A percentile compares a stretch with the other conserved stretches of the same genome.
Conservation (phyloP, 2,797 vertebrate species). For the Huso huso region DNA sequence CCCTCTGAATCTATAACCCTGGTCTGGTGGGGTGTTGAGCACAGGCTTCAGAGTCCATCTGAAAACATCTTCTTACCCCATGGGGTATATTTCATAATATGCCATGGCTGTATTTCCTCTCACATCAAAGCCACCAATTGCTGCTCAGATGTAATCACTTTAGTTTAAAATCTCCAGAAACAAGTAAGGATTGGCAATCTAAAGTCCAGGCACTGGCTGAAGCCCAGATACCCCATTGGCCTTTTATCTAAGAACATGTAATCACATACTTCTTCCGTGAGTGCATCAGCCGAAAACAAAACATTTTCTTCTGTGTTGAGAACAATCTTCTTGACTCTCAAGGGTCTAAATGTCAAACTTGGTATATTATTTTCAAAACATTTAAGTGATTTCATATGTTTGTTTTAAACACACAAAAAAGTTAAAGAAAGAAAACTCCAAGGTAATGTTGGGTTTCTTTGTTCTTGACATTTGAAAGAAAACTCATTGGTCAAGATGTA, state of each 20-base stretch:
- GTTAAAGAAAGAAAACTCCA: too few species aligned
- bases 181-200: conserved; percentile 22
- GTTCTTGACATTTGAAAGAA: too few species aligned
- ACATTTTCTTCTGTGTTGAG: conserved; percentile 22
- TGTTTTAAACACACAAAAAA: conserved; percentile 1
- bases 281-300: conserved; percentile 25
- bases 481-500: too few species aligned
- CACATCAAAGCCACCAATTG: background rate
- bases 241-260: conserved; percentile 32
- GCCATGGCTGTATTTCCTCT: background rate
- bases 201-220: conserved; percentile 19
- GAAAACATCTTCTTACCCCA: conserved; percentile 44
- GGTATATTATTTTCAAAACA: conserved; percentile 33
- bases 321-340: conserved; percentile 31
- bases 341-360: conserved; percentile 38
- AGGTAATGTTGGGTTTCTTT: too few species aligned
- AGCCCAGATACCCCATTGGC: conserved; percentile 21
- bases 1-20: too few species aligned
- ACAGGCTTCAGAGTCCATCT: conserved; percentile 41
- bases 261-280: conserved; percentile 28
- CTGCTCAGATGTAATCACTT: conserved; percentile 13
- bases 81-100: conserved; percentile 26
- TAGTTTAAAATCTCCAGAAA: conserved; percentile 17
- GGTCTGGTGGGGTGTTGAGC: too few species aligned
- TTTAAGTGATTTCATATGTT: conserved; percentile 31